Percentiles rank a stretch among this genome's conserved stretches.
Conservation (phyloP, 2,888 invertebrate species). For the Leptinotarsa haldemani region DNA sequence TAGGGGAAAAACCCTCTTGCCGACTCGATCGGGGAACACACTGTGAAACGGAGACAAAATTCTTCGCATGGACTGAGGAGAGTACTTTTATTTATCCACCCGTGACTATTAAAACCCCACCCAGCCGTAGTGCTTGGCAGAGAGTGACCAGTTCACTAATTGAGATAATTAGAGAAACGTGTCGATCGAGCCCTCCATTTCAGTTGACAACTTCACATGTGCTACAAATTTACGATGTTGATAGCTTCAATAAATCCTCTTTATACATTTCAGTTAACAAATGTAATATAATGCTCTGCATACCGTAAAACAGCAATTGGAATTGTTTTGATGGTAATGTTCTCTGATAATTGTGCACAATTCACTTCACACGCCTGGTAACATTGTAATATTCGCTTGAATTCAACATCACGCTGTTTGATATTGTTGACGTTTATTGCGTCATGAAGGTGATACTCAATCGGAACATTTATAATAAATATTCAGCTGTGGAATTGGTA, state of each 20-base stretch:
- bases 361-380: constrained; percentile 16
- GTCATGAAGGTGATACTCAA: neutral
- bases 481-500: no score
- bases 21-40: no score
- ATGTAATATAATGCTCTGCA: constrained; percentile 58
- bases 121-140: constrained; percentile 33
- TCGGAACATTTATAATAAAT: no score
- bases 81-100: constrained; percentile 5
- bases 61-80: neutral
- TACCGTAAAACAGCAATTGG: constrained; percentile 51
- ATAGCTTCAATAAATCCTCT: constrained; percentile 65
- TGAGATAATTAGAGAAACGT: constrained; percentile 66
- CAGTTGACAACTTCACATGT: constrained; percentile 65
- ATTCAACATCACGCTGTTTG: neutral
- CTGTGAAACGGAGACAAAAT: neutral
- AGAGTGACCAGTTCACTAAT: constrained; percentile 63
- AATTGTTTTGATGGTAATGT: constrained; percentile 54
- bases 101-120: constrained; percentile 34
- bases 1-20: no score
- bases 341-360: constrained; percentile 30
- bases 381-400: neutral
- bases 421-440: neutral
- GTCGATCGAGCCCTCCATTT: constrained; percentile 62
- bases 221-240: constrained; percentile 65
- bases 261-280: constrained; percentile 64